These are phyloP conservation scores for Umimayanthus chanpuru DNA, from an alignment of 92 coral and sea anemone species.

Conservation along the genomic window DNA sequence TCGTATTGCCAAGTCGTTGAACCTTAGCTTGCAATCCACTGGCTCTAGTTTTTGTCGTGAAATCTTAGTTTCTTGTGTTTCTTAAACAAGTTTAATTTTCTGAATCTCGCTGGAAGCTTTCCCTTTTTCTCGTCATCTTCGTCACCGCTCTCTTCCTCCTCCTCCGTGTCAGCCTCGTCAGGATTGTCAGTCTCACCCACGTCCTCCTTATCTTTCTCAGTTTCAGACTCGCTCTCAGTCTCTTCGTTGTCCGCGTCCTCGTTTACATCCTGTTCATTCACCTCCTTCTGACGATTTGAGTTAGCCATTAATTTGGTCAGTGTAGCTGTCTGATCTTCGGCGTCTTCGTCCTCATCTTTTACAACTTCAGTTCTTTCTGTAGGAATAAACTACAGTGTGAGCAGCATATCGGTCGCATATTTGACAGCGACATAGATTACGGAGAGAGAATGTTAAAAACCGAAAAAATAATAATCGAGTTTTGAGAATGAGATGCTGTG, in stretches of 20 bases:
- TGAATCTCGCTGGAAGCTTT: slow-evolving; percentile 31
- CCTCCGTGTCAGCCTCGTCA: slow-evolving; percentile 49
- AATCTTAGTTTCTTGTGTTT: slow-evolving; percentile 17
- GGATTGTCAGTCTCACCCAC: slow-evolving; percentile 49
- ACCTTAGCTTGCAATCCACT: not conserved
- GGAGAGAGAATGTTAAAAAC: too few species aligned
- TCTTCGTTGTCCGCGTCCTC: not conserved
- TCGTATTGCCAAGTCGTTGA: not conserved
- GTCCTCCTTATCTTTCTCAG: slow-evolving; percentile 52
- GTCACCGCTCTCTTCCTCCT: slow-evolving; percentile 37
- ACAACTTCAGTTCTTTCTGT: not conserved
- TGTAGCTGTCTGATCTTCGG: slow-evolving; percentile 7
- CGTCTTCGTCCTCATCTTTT: not conserved
- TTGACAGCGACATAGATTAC: too few species aligned
- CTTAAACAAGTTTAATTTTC: not conserved
- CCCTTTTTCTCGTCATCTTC: slow-evolving; percentile 52
- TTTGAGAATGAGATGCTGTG: too few species aligned
- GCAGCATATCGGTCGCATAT: too few species aligned
- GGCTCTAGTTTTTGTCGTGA: not conserved
- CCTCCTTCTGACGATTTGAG: slow-evolving; percentile 1
- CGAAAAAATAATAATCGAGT: too few species aligned
- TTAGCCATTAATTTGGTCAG: not conserved
- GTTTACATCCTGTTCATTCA: not conserved
- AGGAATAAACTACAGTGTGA: not conserved
- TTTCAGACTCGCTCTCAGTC: slow-evolving; percentile 22